Evolutionary conservation across 2,888 invertebrate species (phyloP).

Genomic region (Oscheius myriophilus): DNA sequence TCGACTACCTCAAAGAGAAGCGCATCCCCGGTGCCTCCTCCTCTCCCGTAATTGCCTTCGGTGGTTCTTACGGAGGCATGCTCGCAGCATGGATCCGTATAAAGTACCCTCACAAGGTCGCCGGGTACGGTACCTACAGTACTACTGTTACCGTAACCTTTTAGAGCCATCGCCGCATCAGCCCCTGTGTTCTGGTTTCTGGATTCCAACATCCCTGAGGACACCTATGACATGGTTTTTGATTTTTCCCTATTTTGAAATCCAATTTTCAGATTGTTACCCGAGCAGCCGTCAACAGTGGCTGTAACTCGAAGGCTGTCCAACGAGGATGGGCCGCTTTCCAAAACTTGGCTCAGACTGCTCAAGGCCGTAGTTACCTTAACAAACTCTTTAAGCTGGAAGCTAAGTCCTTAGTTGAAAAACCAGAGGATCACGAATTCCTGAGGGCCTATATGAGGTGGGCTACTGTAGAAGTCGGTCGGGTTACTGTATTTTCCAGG

Average conservation of each 20-base stretch:
- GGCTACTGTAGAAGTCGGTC: neutral
- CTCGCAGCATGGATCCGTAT: slow-evolving; percentile 91
- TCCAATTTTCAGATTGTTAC: slow-evolving; percentile 79
- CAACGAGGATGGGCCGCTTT: slow-evolving; percentile 83
- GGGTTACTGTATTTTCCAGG: slow-evolving; percentile 19
- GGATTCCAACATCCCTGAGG: slow-evolving; percentile 52
- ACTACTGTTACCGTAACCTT: neutral
- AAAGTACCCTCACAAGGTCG: slow-evolving; percentile 89
- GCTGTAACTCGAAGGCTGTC: slow-evolving; percentile 76
- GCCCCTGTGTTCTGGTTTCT: slow-evolving; percentile 78
- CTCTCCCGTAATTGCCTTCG: slow-evolving; percentile 83
- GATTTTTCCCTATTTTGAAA: neutral
- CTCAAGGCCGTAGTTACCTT: slow-evolving; percentile 80
- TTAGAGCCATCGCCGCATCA: slow-evolving; percentile 90
- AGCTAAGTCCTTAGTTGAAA: slow-evolving; percentile 65
- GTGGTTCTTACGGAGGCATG: slow-evolving; percentile 96
- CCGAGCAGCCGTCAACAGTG: slow-evolving; percentile 78
- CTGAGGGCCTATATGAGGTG: slow-evolving; percentile 35
- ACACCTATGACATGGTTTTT: slow-evolving; percentile 49
- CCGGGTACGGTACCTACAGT: slow-evolving; percentile 75
- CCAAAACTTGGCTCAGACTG: slow-evolving; percentile 73
- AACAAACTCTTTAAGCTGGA: slow-evolving; percentile 83
- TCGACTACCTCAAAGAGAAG: slow-evolving; percentile 75
- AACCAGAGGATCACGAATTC: slow-evolving; percentile 44
- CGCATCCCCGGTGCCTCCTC: slow-evolving; percentile 19